A percentile compares a stretch with the other conserved stretches of the same genome.
Conservation (phyloP, 2,113 vertebrate genomes). For the Poeciliopsis retropinna region DNA sequence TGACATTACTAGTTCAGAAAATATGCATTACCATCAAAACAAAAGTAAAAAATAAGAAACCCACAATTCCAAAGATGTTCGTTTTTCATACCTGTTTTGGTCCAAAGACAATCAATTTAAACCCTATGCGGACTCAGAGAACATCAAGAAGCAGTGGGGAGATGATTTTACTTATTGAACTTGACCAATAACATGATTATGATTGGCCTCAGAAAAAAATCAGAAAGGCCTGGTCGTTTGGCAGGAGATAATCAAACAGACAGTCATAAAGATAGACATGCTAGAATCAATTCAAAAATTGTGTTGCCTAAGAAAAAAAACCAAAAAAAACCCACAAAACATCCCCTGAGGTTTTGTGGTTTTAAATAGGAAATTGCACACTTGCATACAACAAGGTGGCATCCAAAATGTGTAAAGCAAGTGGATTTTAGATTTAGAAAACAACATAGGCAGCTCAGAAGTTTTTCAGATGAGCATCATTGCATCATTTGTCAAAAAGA, state of each 20-base stretch:
- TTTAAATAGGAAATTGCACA: background rate
- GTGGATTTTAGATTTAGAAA: background rate
- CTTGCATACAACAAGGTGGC: background rate
- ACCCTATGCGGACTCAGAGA: background rate
- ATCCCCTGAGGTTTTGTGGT: background rate
- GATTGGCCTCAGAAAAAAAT: too few species aligned
- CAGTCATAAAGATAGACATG: too few species aligned
- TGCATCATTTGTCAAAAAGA: too few species aligned
- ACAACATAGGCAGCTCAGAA: too few species aligned
- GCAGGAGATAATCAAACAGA: too few species aligned
- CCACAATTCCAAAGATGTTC: background rate
- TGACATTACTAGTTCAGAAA: background rate
- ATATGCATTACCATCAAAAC: background rate
- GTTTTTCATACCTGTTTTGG: background rate
- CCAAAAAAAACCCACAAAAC: background rate
- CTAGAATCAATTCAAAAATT: background rate
- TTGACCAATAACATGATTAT: background rate
- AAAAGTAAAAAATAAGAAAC: background rate
- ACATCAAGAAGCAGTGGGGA: background rate
- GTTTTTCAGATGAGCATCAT: too few species aligned
- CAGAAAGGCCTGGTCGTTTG: too few species aligned
- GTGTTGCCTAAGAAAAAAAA: background rate
- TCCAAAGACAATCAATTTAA: background rate
- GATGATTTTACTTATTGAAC: background rate
- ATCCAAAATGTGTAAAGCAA: background rate